Conservation (phyloP, 2,888 invertebrate species). For the Abscondita cerata region DNA sequence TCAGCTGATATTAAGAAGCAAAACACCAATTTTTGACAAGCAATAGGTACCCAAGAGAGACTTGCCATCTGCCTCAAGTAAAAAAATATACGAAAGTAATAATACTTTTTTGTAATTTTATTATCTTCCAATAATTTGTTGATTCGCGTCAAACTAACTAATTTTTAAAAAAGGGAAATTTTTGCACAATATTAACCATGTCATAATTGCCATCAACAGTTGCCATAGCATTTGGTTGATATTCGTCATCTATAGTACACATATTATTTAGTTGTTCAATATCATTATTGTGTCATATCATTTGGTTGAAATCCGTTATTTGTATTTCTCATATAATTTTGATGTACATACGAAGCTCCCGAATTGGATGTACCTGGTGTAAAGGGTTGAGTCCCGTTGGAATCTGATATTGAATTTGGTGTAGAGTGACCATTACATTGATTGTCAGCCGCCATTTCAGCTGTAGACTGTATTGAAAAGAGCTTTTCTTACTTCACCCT, state of each 20-base stretch:
- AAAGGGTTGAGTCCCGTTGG: background rate
- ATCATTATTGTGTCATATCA: no score
- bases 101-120: background rate
- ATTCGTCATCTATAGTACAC: no score
- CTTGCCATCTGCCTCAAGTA: background rate
- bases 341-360: background rate
- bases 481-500: background rate
- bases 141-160: no score
- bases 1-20: background rate
- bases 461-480: background rate
- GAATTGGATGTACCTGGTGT: background rate
- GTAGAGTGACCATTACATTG: background rate
- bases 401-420: background rate
- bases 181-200: no score
- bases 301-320: no score
- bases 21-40: background rate
- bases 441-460: background rate
- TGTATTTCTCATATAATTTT: no score
- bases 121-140: no score
- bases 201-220: background rate
- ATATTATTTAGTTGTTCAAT: no score
- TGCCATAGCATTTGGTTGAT: background rate
- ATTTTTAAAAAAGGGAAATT: background rate
- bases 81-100: background rate
- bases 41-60: background rate